phyloP scores from a whole-genome alignment of 2,797 vertebrate genomes.

The Lepus oiostolus region DNA sequence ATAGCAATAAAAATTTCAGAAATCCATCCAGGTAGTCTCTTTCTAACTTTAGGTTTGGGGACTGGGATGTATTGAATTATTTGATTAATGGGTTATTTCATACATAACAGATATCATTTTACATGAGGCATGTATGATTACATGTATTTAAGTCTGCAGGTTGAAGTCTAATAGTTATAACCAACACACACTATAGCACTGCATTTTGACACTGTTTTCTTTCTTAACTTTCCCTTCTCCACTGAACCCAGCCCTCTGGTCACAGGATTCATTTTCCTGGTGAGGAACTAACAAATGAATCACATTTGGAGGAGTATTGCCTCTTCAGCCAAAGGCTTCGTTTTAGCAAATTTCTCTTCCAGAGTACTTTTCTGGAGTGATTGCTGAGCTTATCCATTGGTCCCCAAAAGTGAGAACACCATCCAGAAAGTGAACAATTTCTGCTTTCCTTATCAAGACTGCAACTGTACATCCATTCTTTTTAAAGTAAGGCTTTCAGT shows the following conservation, averaged over 20 bases:
- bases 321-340: neutral
- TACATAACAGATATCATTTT: neutral
- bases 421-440: neutral
- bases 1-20: neutral
- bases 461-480: slow-evolving; percentile 49
- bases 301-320: neutral
- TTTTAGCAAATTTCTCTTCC: neutral
- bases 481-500: neutral
- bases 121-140: neutral
- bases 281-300: slow-evolving; percentile 7
- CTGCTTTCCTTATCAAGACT: neutral
- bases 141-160: neutral
- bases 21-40: neutral
- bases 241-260: neutral
- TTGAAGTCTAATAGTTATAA: neutral
- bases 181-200: fast-evolving
- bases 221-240: neutral
- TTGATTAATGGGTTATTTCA: neutral
- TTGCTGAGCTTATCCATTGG: neutral
- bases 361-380: neutral
- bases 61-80: neutral
- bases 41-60: neutral
- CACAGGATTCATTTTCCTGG: neutral
- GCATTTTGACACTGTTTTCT: fast-evolving
- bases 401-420: neutral